Evolutionary conservation across 2,113 vertebrate genomes (phyloP).

Genomic region (Dasyornis broadbenti): DNA sequence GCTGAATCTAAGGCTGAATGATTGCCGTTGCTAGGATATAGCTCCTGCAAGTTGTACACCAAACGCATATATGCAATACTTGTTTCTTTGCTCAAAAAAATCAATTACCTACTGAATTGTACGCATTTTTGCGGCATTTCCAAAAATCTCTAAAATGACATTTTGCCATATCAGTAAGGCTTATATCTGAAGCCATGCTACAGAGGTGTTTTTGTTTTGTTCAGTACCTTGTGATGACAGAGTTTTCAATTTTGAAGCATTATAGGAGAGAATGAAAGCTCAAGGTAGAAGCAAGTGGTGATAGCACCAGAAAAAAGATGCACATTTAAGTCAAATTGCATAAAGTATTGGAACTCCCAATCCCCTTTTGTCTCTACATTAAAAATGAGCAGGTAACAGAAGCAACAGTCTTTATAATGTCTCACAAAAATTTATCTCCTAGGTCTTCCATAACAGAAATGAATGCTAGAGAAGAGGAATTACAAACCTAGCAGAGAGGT

Average conservation of each 20-base stretch:
- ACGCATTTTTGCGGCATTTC: background rate
- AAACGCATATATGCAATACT: background rate
- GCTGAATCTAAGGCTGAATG: background rate
- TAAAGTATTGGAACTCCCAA: background rate
- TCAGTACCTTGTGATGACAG: background rate
- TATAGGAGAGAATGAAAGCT: background rate
- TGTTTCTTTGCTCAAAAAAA: background rate
- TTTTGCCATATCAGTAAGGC: background rate
- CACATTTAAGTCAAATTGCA: background rate
- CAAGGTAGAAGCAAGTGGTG: background rate
- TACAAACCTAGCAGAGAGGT: background rate
- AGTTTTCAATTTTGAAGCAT: background rate
- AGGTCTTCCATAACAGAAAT: background rate
- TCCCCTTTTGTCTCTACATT: background rate
- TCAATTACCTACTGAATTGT: background rate
- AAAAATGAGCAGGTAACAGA: background rate
- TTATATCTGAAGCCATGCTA: background rate
- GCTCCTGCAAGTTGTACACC: background rate
- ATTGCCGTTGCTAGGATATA: slow-evolving; percentile 38
- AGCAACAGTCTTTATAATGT: background rate
- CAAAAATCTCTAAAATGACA: background rate
- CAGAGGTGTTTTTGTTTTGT: background rate
- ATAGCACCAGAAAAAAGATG: background rate
- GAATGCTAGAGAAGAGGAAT: background rate
- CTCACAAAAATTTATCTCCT: background rate